Percentiles rank a stretch among this genome's conserved stretches.
Conservation (phyloP, 2,797 vertebrate species). For the Gymnocypris eckloni region DNA sequence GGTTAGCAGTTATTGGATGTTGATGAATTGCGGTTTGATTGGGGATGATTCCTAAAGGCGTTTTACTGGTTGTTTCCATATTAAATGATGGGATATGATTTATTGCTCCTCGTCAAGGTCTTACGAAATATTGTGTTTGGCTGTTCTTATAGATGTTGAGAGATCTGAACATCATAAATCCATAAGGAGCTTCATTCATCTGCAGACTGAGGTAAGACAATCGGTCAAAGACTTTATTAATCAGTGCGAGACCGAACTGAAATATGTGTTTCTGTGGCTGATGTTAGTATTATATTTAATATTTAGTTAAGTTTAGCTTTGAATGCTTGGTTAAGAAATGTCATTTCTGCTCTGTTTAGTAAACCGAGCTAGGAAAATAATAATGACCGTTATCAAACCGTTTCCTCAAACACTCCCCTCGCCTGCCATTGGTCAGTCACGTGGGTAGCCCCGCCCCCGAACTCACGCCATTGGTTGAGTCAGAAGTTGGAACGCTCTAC, state of each 20-base stretch:
- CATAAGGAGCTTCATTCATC: conserved; percentile 49
- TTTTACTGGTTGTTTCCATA: not conserved
- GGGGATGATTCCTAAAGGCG: not conserved
- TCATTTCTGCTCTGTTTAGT: not conserved
- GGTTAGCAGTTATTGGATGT: not conserved
- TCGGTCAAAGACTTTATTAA: not conserved
- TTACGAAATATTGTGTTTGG: conserved; percentile 11
- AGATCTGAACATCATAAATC: conserved; percentile 38
- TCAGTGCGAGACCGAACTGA: not conserved
- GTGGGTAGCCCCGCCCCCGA: not conserved
- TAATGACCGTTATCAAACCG: not conserved
- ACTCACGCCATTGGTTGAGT: not conserved
- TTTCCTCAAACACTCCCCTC: not conserved
- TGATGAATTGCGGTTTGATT: not conserved
- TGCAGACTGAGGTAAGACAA: conserved; percentile 33
- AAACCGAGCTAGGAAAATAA: not conserved
- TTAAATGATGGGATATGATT: conserved; percentile 8
- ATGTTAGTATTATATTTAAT: not conserved
- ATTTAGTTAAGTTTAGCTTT: not conserved
- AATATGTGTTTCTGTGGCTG: not conserved
- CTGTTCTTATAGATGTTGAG: conserved; percentile 51
- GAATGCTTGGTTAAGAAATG: not conserved
- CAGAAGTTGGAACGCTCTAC: not conserved
- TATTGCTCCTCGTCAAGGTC: conserved; percentile 27
- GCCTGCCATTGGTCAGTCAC: not conserved